phyloP scores from a whole-genome alignment of 2,888 invertebrate genomes.

The Drosophila mettleri region DNA sequence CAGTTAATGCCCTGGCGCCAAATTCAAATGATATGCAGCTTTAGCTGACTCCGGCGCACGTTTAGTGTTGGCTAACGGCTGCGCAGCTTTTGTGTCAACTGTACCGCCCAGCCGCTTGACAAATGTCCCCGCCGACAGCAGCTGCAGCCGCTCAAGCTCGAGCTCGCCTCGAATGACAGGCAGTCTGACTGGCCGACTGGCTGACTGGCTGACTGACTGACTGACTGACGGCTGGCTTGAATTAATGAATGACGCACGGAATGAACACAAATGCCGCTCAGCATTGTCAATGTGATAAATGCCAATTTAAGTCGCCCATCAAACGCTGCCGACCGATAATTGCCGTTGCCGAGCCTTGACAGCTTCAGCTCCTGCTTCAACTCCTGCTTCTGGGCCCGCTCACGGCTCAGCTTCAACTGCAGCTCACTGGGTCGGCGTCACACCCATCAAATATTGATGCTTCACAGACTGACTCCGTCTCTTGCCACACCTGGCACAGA shows the following conservation, averaged over 20 bases:
- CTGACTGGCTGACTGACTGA: conserved; percentile 1
- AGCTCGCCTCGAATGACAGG: conserved; percentile 39
- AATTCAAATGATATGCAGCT: conserved; percentile 66
- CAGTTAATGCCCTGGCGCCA: conserved; percentile 51
- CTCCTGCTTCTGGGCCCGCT: background rate
- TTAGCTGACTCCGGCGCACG: background rate
- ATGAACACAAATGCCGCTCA: conserved; percentile 18
- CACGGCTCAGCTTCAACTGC: background rate
- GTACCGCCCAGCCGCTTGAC: conserved; percentile 57
- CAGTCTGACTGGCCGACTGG: conserved; percentile 26
- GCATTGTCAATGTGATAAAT: conserved; percentile 77
- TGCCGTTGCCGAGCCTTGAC: conserved; percentile 36
- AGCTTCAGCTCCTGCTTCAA: conserved; percentile 15
- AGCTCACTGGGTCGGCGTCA: background rate
- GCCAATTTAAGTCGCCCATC: conserved; percentile 79
- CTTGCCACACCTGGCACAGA: background rate
- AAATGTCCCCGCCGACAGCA: conserved; percentile 45
- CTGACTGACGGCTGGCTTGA: background rate
- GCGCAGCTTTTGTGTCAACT: conserved; percentile 43
- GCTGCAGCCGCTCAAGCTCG: conserved; percentile 23
- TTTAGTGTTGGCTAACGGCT: conserved; percentile 5
- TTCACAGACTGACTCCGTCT: background rate
- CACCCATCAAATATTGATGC: no score
- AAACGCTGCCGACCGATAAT: conserved; percentile 54
- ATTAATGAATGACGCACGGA: conserved; percentile 19